These are phyloP conservation scores for Pyxicephalus adspersus DNA, from an alignment of 2,113 vertebrate species.

Conservation along the genomic window DNA sequence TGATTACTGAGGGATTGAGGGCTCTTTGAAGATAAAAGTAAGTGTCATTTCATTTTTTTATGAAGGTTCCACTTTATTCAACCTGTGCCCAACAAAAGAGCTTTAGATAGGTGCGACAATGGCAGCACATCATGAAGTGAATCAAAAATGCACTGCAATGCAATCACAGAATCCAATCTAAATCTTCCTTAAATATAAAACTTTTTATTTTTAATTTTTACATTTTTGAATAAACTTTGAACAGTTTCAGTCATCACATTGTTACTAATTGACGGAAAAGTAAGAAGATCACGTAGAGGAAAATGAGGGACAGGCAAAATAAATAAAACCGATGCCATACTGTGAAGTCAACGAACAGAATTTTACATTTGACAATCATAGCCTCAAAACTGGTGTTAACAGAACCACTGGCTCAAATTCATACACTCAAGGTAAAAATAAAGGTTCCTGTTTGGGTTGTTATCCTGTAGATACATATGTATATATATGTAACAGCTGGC, in stretches of 20 bases:
- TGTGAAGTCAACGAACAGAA: background rate
- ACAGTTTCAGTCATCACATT: slow-evolving; percentile 39
- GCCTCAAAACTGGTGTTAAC: background rate
- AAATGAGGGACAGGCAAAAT: slow-evolving; percentile 16
- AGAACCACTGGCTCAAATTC: background rate
- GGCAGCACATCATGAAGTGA: too few relatives aligned
- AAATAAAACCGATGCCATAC: slow-evolving; percentile 15
- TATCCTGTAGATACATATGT: background rate
- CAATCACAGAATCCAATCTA: too few relatives aligned
- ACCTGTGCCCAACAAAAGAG: too few relatives aligned
- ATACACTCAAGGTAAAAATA: background rate
- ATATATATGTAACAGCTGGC: slow-evolving; percentile 17
- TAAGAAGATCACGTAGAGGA: background rate
- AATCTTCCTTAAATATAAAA: too few relatives aligned
- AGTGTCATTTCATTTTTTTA: too few relatives aligned
- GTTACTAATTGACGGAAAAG: slow-evolving; percentile 15
- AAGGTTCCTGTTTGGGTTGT: background rate
- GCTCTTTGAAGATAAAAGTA: too few relatives aligned
- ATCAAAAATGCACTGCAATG: too few relatives aligned
- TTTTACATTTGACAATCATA: slow-evolving; percentile 10
- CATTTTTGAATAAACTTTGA: background rate
- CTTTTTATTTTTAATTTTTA: too few relatives aligned
- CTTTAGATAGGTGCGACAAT: too few relatives aligned
- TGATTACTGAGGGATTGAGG: too few relatives aligned
- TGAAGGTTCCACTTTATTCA: too few relatives aligned